phyloP scores from a whole-genome alignment of 2,797 vertebrate species.

The Hippocampus kuda region DNA sequence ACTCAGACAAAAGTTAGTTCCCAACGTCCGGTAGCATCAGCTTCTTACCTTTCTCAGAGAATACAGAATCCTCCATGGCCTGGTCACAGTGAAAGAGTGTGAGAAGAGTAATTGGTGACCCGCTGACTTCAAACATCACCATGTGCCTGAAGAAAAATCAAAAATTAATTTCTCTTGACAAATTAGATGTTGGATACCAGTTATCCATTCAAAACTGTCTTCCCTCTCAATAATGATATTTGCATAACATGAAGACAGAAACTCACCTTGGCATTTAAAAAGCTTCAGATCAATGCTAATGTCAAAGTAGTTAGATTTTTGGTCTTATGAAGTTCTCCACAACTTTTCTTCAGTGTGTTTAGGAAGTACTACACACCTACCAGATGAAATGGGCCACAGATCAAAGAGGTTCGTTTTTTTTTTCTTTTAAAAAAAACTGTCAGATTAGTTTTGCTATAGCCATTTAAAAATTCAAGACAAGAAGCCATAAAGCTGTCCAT shows the following conservation, averaged over 20 bases:
- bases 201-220: background rate
- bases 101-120: slow-evolving; percentile 21
- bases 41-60: slow-evolving; percentile 61
- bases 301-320: slow-evolving; percentile 5
- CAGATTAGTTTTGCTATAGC: slow-evolving; percentile 34
- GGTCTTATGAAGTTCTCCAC: slow-evolving; percentile 1
- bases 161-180: background rate
- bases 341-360: slow-evolving; percentile 11
- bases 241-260: slow-evolving; percentile 3
- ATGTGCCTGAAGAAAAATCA: slow-evolving; percentile 26
- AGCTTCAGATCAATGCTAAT: background rate
- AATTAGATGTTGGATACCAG: background rate
- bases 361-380: background rate
- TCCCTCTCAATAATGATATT: background rate
- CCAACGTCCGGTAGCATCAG: background rate
- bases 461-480: slow-evolving; percentile 39
- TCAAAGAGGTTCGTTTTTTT: slow-evolving; percentile 37
- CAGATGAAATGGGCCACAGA: slow-evolving; percentile 13
- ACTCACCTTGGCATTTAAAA: slow-evolving; percentile 35
- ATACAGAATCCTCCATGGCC: slow-evolving; percentile 40
- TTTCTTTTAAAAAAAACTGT: slow-evolving; percentile 27
- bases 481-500: slow-evolving; percentile 51
- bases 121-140: slow-evolving; percentile 41
- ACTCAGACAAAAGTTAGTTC: background rate
- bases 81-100: slow-evolving; percentile 18